A percentile compares a stretch with the other conserved stretches of the same genome.
These are phyloP conservation scores for Corythornis cristatus DNA, from an alignment of 2,113 vertebrate genomes.

Conservation along the genomic window DNA sequence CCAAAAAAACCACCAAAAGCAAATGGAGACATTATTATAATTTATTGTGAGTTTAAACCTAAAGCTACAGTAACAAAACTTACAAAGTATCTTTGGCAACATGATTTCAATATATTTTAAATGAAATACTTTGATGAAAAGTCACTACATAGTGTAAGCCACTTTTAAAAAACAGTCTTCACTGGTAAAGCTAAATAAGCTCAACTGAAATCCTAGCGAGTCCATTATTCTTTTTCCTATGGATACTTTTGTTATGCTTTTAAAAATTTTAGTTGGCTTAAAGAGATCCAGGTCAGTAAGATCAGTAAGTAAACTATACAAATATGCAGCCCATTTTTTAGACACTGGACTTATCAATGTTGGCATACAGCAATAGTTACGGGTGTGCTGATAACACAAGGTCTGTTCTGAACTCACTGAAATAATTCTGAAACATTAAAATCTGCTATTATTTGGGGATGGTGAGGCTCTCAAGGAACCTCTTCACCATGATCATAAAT, in stretches of 20 bases:
- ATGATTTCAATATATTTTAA: not conserved
- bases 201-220: not conserved
- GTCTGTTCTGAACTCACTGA: not conserved
- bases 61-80: not conserved
- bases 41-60: not conserved
- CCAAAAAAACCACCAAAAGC: not conserved
- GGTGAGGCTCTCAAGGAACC: not conserved
- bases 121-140: not conserved
- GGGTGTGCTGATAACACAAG: not conserved
- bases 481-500: not conserved
- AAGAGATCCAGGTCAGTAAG: not conserved
- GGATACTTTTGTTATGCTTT: not conserved
- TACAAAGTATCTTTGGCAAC: not conserved
- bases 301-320: not conserved
- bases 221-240: not conserved
- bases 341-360: not conserved
- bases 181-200: not conserved
- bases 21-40: not conserved
- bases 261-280: not conserved
- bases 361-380: not conserved
- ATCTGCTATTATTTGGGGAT: not conserved
- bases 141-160: not conserved
- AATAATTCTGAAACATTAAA: not conserved
- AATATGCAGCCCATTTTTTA: not conserved
- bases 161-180: not conserved